Base-by-base conservation (phyloP, 2,113 vertebrate genomes). In the Nannospalax galili region DNA sequence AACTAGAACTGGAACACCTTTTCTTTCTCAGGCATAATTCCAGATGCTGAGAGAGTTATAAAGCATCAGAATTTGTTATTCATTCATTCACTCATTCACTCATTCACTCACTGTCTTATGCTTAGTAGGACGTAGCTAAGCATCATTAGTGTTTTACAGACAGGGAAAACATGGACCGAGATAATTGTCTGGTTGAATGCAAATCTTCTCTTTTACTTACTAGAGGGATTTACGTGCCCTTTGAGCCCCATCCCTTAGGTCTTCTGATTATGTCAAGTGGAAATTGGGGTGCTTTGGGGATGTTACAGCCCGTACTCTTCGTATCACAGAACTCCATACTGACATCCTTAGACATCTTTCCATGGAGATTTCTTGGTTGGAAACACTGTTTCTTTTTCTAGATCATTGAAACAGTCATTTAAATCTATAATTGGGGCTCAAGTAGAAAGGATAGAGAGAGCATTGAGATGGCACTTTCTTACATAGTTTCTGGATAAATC, bases 331-430 rank as follows among this genome's bases (percentile, higher is more conserved):
- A 28, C 42, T 78, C 48, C 62, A 7, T 26, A 8, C 30, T 78
- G 90, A 70, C 56, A 28, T 86, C 35, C 24, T n/a, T 56, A n/a
- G 67, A 75, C 14, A 62, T 37, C n/a, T 45, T 85, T 60, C 80
- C 72, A 58, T 24, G 22, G 74, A 81, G 65, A 56, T 40, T 86
- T 94, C 65, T 81, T 84, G 60, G 70, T 89, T 7, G n/a, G 45
- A 20, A 82, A 56, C 1, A 3, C n/a, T 79, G 37, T 86, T 96
- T 95, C 90, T 88, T 92, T 88, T 92, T 40, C 87, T 73, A 80
- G 65, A 45, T 77, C 45, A 60, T 93, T 69, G 40, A 95, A 90
- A 84, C 12, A 87, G 52, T 92, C 84, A 81, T 84, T 93, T 81
- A 37, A 87, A 37, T 90, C 67, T 84, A 20, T 78, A 93, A 77